A percentile compares a stretch with the other conserved stretches of the same genome.
phyloP scores from a whole-genome alignment of 2,888 invertebrate genomes.

The Rotaria sp. region DNA sequence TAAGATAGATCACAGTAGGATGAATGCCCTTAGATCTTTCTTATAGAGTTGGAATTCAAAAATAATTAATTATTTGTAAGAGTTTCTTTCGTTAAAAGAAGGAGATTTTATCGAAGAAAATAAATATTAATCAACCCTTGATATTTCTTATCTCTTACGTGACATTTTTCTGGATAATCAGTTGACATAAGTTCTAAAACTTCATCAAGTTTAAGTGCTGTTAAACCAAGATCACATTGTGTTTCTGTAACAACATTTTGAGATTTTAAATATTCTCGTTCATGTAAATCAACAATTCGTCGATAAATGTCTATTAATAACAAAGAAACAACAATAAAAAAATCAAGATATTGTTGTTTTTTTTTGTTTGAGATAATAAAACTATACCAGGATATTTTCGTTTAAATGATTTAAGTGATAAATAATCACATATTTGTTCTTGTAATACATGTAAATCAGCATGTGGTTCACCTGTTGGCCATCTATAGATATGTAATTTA shows the following conservation, averaged over 20 bases:
- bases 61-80: no score
- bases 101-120: no score
- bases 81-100: no score
- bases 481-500: conserved; percentile 83
- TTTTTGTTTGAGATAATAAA: not conserved
- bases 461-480: conserved; percentile 66
- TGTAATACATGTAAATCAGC: conserved; percentile 84
- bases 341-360: not conserved
- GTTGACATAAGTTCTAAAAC: conserved; percentile 87
- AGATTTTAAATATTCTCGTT: conserved; percentile 76
- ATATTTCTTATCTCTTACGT: conserved; percentile 61
- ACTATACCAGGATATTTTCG: conserved; percentile 63
- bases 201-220: conserved; percentile 81
- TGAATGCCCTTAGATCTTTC: no score
- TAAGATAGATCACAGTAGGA: no score
- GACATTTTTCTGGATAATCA: conserved; percentile 88
- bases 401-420: conserved; percentile 91
- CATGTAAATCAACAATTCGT: conserved; percentile 78
- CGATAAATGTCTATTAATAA: conserved; percentile 69
- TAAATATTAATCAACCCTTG: no score
- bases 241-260: conserved; percentile 72
- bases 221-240: conserved; percentile 85
- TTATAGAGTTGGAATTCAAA: no score
- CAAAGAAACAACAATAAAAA: no score
- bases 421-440: conserved; percentile 86